Conservation (phyloP, 1,140 invertebrate genomes). For the Pentalonia nigronervosa region DNA sequence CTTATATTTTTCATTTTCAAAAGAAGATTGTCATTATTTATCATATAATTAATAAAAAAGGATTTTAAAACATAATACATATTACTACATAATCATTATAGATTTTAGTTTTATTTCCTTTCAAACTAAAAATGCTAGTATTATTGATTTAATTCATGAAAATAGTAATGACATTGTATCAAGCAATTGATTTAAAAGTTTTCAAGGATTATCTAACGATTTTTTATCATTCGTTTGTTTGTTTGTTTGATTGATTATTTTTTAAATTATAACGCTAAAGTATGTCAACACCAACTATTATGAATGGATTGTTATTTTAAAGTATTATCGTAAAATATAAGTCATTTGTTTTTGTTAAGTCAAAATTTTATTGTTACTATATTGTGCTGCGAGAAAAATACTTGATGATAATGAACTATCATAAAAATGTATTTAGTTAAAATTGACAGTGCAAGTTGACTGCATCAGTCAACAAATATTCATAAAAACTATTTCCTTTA, state of each 20-base stretch:
- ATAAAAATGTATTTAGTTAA: background rate
- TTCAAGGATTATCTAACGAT: background rate
- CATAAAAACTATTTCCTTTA: background rate
- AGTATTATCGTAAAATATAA: background rate
- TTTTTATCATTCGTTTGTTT: background rate
- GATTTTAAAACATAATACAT: background rate
- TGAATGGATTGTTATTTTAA: background rate
- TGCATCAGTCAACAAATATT: background rate
- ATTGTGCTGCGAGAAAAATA: background rate
- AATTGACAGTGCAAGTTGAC: background rate
- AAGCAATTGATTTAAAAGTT: background rate
- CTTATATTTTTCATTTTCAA: no score
- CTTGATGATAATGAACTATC: background rate
- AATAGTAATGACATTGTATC: background rate
- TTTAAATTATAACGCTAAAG: background rate
- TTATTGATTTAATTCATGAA: background rate
- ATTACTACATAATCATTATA: background rate
- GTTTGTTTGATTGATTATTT: background rate
- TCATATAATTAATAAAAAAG: background rate
- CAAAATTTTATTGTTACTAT: background rate
- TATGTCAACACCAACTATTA: background rate
- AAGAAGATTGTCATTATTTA: no score
- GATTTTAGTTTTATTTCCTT: background rate
- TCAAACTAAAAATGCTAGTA: background rate
- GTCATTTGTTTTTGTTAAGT: background rate